phyloP scores from a whole-genome alignment of 2,888 invertebrate species.

The Platycheirus rosarum region DNA sequence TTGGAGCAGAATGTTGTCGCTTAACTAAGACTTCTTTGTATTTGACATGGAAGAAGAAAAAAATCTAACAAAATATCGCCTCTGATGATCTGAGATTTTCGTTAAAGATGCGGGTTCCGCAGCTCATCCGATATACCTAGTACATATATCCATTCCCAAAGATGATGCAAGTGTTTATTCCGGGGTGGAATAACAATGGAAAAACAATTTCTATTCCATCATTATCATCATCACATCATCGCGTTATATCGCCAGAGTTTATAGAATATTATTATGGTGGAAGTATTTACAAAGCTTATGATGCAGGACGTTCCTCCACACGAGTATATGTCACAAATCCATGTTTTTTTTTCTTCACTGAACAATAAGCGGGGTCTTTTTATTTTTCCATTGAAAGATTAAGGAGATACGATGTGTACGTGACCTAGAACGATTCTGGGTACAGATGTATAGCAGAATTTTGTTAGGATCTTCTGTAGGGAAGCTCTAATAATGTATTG shows the following conservation, averaged over 20 bases:
- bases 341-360: not conserved
- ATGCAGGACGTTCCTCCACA: constrained; percentile 11
- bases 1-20: constrained; percentile 57
- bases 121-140: not conserved
- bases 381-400: constrained; percentile 16
- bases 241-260: constrained; percentile 1
- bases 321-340: constrained; percentile 2
- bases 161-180: constrained; percentile 69
- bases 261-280: constrained; percentile 6
- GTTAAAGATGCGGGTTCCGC: constrained; percentile 61
- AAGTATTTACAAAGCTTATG: constrained; percentile 22
- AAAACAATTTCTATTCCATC: constrained; percentile 27
- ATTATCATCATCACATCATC: constrained; percentile 30
- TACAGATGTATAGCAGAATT: not conserved
- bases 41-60: constrained; percentile 12
- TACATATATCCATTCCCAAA: constrained; percentile 1
- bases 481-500: constrained; percentile 22
- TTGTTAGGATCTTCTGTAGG: constrained; percentile 1
- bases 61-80: constrained; percentile 27
- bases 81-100: constrained; percentile 59
- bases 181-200: constrained; percentile 52
- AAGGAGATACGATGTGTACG: constrained; percentile 44
- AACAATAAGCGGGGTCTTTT: constrained; percentile 36
- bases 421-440: constrained; percentile 58
- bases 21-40: constrained; percentile 58